Conservation (phyloP, 2,888 invertebrate species). For the Megastigmus dorsalis region DNA sequence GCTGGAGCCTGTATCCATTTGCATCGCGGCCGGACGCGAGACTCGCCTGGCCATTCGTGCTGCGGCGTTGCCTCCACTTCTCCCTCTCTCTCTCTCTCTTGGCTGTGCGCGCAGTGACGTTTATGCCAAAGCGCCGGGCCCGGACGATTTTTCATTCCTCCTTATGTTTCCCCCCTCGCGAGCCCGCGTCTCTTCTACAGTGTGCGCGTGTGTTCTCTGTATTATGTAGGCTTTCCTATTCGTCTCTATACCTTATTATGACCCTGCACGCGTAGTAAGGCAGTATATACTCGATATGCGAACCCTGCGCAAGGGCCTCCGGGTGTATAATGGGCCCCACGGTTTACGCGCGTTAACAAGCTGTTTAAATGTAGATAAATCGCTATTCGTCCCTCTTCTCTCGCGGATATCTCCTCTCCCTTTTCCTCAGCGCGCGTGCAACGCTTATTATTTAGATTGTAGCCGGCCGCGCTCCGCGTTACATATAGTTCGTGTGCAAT, state of each 20-base stretch:
- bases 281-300: no score
- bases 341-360: constrained; percentile 37
- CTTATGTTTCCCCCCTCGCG: neutral
- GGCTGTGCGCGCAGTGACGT: no score
- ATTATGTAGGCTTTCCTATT: neutral
- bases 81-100: neutral
- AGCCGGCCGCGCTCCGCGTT: no score
- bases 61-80: no score
- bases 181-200: no score
- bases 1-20: constrained; percentile 22
- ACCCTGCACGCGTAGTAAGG: no score
- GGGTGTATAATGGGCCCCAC: constrained; percentile 32
- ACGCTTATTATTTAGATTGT: no score
- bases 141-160: neutral
- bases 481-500: no score
- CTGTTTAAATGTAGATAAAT: constrained; percentile 25
- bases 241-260: constrained; percentile 21
- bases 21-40: constrained; percentile 16
- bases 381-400: no score
- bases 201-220: no score
- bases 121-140: constrained; percentile 15
- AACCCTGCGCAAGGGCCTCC: neutral
- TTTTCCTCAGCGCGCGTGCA: no score
- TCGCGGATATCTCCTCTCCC: neutral
- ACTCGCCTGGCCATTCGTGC: no score